Evolutionary conservation across 2,888 invertebrate species (phyloP).

Genomic region (Limenitis camilla): DNA sequence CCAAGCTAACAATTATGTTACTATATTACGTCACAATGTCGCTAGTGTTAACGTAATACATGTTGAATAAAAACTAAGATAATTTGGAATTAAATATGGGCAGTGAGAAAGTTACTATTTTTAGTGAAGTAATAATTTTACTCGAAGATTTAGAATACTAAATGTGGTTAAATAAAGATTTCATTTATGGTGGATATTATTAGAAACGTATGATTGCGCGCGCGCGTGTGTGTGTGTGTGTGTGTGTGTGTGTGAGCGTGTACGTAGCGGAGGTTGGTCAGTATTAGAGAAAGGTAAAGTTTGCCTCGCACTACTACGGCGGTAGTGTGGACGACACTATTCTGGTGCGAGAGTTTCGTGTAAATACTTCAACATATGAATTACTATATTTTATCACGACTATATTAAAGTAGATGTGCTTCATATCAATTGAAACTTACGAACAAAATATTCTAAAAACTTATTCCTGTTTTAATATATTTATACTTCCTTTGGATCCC

Average conservation of each 20-base stretch:
- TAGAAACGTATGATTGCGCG: not conserved
- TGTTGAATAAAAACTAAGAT: too few species aligned
- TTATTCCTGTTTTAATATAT: constrained; percentile 16
- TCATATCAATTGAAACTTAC: constrained; percentile 23
- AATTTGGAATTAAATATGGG: too few species aligned
- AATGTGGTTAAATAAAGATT: too few species aligned
- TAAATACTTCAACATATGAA: constrained; percentile 13
- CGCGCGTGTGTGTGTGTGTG: not conserved
- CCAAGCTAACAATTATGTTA: too few species aligned
- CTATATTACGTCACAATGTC: too few species aligned
- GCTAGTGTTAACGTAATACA: too few species aligned
- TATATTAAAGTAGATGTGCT: constrained; percentile 16
- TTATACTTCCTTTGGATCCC: constrained; percentile 5
- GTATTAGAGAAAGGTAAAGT: constrained; percentile 3
- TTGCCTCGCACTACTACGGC: not conserved
- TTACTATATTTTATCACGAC: constrained; percentile 14
- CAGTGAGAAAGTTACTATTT: too few species aligned
- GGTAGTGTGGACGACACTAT: constrained; percentile 5
- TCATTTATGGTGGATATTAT: too few species aligned
- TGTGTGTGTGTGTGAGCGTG: not conserved
- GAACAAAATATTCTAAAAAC: constrained; percentile 24
- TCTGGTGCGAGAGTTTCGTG: constrained; percentile 6
- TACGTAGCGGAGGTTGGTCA: not conserved
- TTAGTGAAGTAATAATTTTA: too few species aligned
- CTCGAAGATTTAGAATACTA: too few species aligned